Evolutionary conservation across 2,888 invertebrate species (phyloP).

Genomic region (Dasysyrphus tricinctus): DNA sequence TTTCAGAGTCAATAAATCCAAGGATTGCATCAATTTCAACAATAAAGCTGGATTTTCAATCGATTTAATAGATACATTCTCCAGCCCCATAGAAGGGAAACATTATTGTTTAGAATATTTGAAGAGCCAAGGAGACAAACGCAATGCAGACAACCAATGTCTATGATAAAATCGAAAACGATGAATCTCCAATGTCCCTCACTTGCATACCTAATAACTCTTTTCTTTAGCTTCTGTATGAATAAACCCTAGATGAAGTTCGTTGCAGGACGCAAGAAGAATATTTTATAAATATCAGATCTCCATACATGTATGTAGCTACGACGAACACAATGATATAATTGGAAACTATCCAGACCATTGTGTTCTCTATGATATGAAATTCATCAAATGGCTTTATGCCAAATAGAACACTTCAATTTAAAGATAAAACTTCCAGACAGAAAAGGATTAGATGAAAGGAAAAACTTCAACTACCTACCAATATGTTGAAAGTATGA

Average conservation of each 20-base stretch:
- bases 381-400: constrained; percentile 34
- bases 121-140: not conserved
- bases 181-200: not conserved
- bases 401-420: constrained; percentile 57
- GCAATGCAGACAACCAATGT: not conserved
- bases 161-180: not conserved
- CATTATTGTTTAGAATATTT: not conserved
- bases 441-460: constrained; percentile 17
- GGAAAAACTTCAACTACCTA: constrained; percentile 10
- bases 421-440: constrained; percentile 35
- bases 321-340: not conserved
- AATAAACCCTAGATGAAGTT: not conserved
- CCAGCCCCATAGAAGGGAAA: not conserved
- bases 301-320: not conserved
- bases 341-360: constrained; percentile 58
- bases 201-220: too few species aligned
- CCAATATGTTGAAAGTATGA: not conserved
- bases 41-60: too few species aligned
- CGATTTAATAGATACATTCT: not conserved
- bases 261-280: not conserved
- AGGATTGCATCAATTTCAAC: too few species aligned
- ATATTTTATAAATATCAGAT: not conserved
- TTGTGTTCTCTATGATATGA: constrained; percentile 44
- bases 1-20: too few species aligned
- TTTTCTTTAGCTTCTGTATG: not conserved